phyloP scores from a whole-genome alignment of 2,797 vertebrate genomes.

The Artibeus jamaicensis region DNA sequence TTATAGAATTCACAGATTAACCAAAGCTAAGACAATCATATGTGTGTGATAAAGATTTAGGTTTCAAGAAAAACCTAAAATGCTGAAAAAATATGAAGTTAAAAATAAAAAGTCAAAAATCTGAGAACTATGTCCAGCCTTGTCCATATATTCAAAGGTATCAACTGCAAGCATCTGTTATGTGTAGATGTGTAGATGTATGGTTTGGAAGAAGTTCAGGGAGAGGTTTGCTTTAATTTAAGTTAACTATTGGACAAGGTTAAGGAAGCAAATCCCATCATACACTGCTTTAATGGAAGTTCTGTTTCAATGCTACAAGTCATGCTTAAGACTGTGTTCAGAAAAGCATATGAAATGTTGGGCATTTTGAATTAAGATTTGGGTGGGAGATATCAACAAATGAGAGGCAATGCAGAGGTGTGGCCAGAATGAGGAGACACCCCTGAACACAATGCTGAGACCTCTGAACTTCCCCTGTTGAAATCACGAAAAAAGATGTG shows the following conservation, averaged over 20 bases:
- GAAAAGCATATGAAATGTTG: neutral
- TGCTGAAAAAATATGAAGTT: neutral
- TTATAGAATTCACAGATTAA: neutral
- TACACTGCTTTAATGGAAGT: neutral
- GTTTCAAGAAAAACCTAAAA: neutral
- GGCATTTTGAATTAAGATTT: neutral
- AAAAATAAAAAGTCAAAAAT: neutral
- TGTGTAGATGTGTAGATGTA: neutral
- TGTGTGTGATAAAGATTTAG: neutral
- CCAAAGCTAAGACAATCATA: neutral
- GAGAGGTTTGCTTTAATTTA: neutral
- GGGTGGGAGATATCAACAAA: rapidly evolving
- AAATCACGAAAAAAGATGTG: neutral
- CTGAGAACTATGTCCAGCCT: neutral
- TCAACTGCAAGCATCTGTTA: rapidly evolving
- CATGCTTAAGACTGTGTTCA: neutral
- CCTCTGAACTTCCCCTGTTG: neutral
- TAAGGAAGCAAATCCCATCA: neutral
- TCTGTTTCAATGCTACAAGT: neutral
- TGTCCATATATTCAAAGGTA: neutral
- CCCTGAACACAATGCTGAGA: neutral
- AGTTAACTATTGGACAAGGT: neutral
- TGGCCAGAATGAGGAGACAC: neutral
- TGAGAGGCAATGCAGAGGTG: neutral
- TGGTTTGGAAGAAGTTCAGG: neutral